Base-by-base conservation (phyloP, 2,797 vertebrate genomes). In the Scomberomorus guttatus region DNA sequence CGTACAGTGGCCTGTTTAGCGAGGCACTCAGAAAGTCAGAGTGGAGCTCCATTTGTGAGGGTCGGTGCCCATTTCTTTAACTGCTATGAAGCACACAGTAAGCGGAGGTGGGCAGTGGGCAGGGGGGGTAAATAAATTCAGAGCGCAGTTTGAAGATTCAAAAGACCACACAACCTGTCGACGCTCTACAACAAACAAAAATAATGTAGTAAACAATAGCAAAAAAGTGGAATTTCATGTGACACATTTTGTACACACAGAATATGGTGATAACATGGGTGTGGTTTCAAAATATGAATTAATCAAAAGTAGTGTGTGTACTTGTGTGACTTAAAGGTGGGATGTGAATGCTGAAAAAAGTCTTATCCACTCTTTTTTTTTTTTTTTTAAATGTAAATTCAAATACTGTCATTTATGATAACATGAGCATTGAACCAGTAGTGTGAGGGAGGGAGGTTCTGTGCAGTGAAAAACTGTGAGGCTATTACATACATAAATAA, bases 401-500 rank as follows among this genome's bases (percentile, higher is more conserved):
- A 80, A 76, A 66, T 66, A 72, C 69, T 81, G 61, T 75, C 64
- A 70, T 74, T 71, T 57, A 80, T 77, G 61, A 58, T 92, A 89
- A 59, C 90, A 92, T 92, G 90, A 94, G 91, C 92, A 83, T 87
- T 90, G 79, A 52, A 87, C 85, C 84, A 81, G 76, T 62, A 39
- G 85, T 88, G 85, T 89, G 83, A 79, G 80, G 86, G 87, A 84
- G 88, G 88, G 81, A 82, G 84, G 79, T 50, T 88, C 89, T 93
- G 92, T 93, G 91, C 86, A 91, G 89, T 92, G 92, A 77, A 80
- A 87, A 87, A 89, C 82, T 92, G 89, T 92, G 92, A 92, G 87
- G 89, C 94, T 93, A 87, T 87, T 88, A 95, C 92, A 95, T 86
- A 93, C 90, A 94, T 85, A 81, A 93, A 94, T 85, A 80, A 93